Base-by-base conservation (phyloP, 2,888 invertebrate species). In the Eupithecia exiguata region DNA sequence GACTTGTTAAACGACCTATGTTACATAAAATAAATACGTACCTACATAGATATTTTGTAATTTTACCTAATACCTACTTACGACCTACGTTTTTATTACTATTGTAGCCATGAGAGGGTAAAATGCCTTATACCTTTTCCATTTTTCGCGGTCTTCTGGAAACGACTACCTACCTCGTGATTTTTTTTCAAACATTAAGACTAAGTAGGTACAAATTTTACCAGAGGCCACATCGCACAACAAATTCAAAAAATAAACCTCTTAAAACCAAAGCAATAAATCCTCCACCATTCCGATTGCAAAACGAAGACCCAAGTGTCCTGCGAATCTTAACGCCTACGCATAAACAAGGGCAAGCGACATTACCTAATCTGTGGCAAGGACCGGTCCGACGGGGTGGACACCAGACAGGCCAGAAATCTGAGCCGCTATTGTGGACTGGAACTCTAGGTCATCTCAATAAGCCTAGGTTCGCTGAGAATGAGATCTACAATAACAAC, bases 371-470 rank as follows among this genome's bases (percentile, higher is more conserved):
- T 58, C 58, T 58, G 25, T 58, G 58, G 58, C 25, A 58, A 25
- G 58, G 84, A 92, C 92, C 90, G 90, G 92, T 91, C 80, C 9
- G 79, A 86, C 89, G 70, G 80, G 87, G 76, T 74, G 70, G 49
- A 58, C 16, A 21, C 46, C 21, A 78, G 78, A 58, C 58, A 21
- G 58, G 58, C 87, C 89, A 87, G 92, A 89, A 91, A 92, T 86
- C 87, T 83, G 91, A 92, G 87, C 84, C 78, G 78, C 86, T 83
- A 91, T 92, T 92, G 92, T 92, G 77, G 58, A 78, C 83, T 77
- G 74, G 81, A 81, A 80, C 79, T 83, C 87, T 89, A 89, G 89
- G 88, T 87, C 88, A 87, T 79, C 78, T 79, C 58, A 67, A 58
- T 71, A 79, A 36, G 53, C 25, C 72, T 74, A 74, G 53, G 68